Evolutionary conservation across 2,113 vertebrate species (phyloP).

Genomic region (Oostethus manadensis): DNA sequence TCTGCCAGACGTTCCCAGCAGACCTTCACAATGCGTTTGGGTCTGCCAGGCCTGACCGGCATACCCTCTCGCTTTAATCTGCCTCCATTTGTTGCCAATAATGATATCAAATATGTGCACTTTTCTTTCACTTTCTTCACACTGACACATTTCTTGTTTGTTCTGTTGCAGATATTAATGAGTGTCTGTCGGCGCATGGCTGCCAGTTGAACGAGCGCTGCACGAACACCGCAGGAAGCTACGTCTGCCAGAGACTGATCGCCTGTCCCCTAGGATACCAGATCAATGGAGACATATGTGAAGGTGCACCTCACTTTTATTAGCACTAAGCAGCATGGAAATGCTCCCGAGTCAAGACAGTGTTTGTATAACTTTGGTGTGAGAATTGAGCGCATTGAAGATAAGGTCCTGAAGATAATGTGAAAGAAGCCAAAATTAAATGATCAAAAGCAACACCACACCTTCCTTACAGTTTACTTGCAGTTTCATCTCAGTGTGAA

Average conservation of each 20-base stretch:
- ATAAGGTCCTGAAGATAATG: background rate
- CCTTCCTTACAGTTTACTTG: slow-evolving; percentile 4
- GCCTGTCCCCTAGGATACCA: slow-evolving; percentile 78
- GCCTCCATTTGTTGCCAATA: background rate
- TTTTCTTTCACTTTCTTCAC: slow-evolving; percentile 9
- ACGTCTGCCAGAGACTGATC: slow-evolving; percentile 75
- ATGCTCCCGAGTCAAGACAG: background rate
- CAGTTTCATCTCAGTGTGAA: slow-evolving; percentile 3
- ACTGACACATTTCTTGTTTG: slow-evolving; percentile 12
- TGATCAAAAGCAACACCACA: background rate
- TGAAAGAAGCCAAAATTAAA: slow-evolving; percentile 16
- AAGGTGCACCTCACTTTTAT: slow-evolving; percentile 68
- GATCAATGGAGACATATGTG: slow-evolving; percentile 71
- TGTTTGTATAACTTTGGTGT: slow-evolving; percentile 18
- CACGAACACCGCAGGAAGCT: slow-evolving; percentile 81
- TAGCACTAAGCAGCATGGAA: background rate
- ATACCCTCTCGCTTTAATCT: slow-evolving; percentile 6
- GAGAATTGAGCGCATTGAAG: slow-evolving; percentile 31
- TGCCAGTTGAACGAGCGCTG: slow-evolving; percentile 82
- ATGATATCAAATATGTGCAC: background rate
- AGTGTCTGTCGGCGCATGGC: slow-evolving; percentile 78
- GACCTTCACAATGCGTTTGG: too few relatives aligned
- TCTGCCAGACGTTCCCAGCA: too few relatives aligned
- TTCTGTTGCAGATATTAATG: slow-evolving; percentile 78
- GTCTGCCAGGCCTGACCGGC: too few relatives aligned